Conservation (phyloP, 2,888 invertebrate species). For the Stegana nigrithorax region DNA sequence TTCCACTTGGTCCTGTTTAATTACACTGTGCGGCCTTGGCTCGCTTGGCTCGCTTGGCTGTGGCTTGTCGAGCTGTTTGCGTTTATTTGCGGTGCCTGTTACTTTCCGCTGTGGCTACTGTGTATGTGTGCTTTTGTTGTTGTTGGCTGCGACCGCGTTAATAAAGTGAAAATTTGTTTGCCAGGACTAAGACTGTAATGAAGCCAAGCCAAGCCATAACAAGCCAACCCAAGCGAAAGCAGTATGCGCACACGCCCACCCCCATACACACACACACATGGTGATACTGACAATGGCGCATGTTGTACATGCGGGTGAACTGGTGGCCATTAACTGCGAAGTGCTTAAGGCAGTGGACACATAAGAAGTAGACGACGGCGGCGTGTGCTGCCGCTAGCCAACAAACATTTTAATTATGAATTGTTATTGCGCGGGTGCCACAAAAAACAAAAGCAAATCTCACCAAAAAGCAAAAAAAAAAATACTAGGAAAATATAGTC, state of each 20-base stretch:
- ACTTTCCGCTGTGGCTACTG: neutral
- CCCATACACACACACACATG: slow-evolving; percentile 8
- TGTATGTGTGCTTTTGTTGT: neutral
- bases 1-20: too few relatives aligned
- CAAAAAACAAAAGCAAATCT: slow-evolving; percentile 7
- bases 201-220: too few relatives aligned
- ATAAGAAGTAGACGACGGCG: neutral
- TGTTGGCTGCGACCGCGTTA: neutral
- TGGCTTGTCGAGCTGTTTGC: neutral
- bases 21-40: too few relatives aligned
- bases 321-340: slow-evolving; percentile 18
- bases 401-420: slow-evolving; percentile 56
- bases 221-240: neutral
- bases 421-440: slow-evolving; percentile 20
- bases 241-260: neutral
- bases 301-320: slow-evolving; percentile 24
- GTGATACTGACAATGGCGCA: slow-evolving; percentile 5
- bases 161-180: slow-evolving; percentile 16
- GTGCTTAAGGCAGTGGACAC: too few relatives aligned
- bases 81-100: neutral
- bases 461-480: neutral
- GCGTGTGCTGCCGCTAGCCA: neutral
- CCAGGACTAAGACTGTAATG: neutral
- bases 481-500: neutral
- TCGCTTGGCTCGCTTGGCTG: neutral